A percentile compares a stretch with the other conserved stretches of the same genome.
Conservation (phyloP, 2,888 invertebrate genomes). For the Cactoblastis cactorum region DNA sequence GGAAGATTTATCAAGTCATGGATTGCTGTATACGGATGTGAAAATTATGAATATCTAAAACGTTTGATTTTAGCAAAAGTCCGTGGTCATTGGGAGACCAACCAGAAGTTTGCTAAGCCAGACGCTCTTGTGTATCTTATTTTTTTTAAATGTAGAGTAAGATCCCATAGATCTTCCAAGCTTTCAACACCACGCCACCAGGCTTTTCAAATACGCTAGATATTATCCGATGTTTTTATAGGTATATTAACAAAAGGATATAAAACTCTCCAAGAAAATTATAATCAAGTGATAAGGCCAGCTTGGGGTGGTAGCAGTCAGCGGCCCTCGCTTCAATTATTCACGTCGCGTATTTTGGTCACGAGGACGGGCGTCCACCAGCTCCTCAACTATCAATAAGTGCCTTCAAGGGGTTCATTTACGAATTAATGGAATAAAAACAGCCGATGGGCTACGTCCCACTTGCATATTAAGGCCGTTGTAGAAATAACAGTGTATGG, state of each 20-base stretch:
- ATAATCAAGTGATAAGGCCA: slow-evolving; percentile 52
- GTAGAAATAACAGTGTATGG: background rate
- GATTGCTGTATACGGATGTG: too few species aligned
- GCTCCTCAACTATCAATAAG: slow-evolving; percentile 34
- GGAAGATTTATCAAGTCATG: too few species aligned
- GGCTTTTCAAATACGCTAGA: too few species aligned
- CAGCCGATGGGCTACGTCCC: slow-evolving; percentile 30
- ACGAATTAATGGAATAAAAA: slow-evolving; percentile 48
- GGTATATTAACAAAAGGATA: background rate
- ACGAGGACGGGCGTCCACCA: slow-evolving; percentile 52
- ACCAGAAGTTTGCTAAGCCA: too few species aligned
- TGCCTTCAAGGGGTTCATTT: slow-evolving; percentile 47
- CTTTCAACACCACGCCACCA: too few species aligned
- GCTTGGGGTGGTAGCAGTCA: slow-evolving; percentile 36
- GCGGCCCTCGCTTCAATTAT: slow-evolving; percentile 59
- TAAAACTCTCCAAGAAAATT: slow-evolving; percentile 13
- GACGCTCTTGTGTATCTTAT: too few species aligned
- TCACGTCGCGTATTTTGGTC: slow-evolving; percentile 72
- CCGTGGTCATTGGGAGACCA: too few species aligned
- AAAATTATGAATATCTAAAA: too few species aligned
- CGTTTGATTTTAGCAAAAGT: too few species aligned
- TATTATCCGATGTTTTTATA: too few species aligned
- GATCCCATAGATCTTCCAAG: too few species aligned
- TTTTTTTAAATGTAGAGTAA: too few species aligned
- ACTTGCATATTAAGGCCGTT: slow-evolving; percentile 18